A percentile compares a stretch with the other conserved stretches of the same genome.
Evolutionary conservation across 2,797 vertebrate genomes (phyloP).

Genomic region (Bufotes viridis): DNA sequence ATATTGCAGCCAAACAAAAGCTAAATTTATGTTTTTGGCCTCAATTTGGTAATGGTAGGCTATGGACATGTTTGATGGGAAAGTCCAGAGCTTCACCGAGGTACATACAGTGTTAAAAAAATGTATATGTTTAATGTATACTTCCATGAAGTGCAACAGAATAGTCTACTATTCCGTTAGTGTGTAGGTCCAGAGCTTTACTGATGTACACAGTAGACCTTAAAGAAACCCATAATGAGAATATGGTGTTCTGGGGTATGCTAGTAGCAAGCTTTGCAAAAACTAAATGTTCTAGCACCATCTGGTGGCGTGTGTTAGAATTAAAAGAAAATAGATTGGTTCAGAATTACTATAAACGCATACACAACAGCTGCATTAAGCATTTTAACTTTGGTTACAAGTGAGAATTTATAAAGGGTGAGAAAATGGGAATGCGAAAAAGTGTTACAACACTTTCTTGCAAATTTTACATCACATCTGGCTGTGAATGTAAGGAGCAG

Average conservation of each 20-base stretch:
- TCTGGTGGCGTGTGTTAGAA: neutral
- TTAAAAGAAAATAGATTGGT: neutral
- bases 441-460: neutral
- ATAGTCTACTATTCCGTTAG: no score
- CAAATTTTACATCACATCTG: neutral
- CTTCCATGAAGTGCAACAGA: no score
- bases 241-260: neutral
- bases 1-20: no score
- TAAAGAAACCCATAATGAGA: no score
- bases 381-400: neutral
- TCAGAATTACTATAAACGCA: neutral
- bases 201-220: no score
- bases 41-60: no score
- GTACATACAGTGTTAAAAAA: no score
- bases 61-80: no score
- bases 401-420: neutral
- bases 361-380: neutral
- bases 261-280: neutral
- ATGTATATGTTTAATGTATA: no score
- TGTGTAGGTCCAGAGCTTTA: no score
- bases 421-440: neutral
- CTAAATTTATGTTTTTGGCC: no score
- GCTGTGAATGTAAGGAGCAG: neutral
- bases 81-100: no score
- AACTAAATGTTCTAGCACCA: neutral